Conservation (phyloP, 2,113 vertebrate genomes). For the Eudyptes chrysolophus region DNA sequence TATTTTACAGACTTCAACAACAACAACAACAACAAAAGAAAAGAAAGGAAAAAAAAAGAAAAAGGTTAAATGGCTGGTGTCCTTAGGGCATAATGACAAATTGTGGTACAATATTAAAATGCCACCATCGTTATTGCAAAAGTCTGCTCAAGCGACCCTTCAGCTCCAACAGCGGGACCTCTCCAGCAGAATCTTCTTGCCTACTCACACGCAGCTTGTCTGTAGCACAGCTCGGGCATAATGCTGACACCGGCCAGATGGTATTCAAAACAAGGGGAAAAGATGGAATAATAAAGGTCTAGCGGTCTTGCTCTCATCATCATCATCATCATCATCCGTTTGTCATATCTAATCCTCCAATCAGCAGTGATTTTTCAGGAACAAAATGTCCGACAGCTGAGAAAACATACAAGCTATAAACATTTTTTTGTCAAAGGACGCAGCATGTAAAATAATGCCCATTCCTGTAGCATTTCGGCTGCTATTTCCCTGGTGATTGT, state of each 20-base stretch:
- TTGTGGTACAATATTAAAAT: conserved; percentile 48
- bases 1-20: conserved; percentile 69
- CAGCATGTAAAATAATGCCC: conserved; percentile 75
- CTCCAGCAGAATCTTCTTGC: conserved; percentile 57
- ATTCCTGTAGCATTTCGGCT: conserved; percentile 63
- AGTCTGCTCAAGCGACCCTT: conserved; percentile 63
- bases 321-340: conserved; percentile 43
- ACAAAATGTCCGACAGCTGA: conserved; percentile 72
- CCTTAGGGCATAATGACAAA: conserved; percentile 62
- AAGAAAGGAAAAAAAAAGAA: conserved; percentile 44
- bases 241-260: conserved; percentile 55
- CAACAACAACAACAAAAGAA: conserved; percentile 38
- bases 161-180: conserved; percentile 35
- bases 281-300: conserved; percentile 56
- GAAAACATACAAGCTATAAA: conserved; percentile 79
- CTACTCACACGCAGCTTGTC: conserved; percentile 62
- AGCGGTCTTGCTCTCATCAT: conserved; percentile 69
- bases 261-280: conserved; percentile 40
- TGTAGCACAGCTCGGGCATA: conserved; percentile 53
- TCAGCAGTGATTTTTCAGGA: conserved; percentile 65
- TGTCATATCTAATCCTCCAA: conserved; percentile 61
- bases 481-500: conserved; percentile 69
- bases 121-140: conserved; percentile 66
- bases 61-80: conserved; percentile 69
- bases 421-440: conserved; percentile 69